Base-by-base conservation (phyloP, 2,797 vertebrate species). In the Pipistrellus pipistrellus region DNA sequence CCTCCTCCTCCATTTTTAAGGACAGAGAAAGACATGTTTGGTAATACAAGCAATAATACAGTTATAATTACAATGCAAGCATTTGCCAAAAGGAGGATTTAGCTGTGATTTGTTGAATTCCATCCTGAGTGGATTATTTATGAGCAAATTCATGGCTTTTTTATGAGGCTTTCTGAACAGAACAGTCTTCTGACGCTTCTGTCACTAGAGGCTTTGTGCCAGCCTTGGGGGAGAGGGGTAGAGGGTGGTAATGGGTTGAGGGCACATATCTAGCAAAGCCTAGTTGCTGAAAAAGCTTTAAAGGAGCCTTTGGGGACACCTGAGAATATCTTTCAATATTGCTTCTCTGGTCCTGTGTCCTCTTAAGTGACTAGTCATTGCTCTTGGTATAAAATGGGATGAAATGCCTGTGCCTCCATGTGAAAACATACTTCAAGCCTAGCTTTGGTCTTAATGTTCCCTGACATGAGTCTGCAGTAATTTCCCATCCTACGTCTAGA, bases 71-170 rank as follows among this genome's bases (percentile, higher is more conserved):
- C 88, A 48, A 93, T 51, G 71, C 71, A 80, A 81, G 32, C 35
- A 73, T 72, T 94, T 96, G 93, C 90, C 91, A 94, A 90, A 86
- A 95, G 76, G 87, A 95, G 85, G 93, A 72, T 90, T 96, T 95
- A 77, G 71, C 30, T 92, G 59, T 86, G 91, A 95, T 94, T 93
- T 95, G 82, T 90, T 95, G 72, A 94, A 87, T 95, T 95, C 75
- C 88, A 86, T 83, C 46, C 72, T 8, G 32, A 91, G 78, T 72
- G 20, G 71, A 90, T 86, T 95, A 80, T 81, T 96, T 93, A 91
- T 95, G 80, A 94, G 32, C 20, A 83, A 95, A 80, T 89, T 95
- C 59, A 51, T n/a, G 20, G 21, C 38, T 68, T 27, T 68, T 96
- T 83, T 62, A 69, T 1, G 66, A 81, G 82, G 25, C 38, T 84